phyloP scores from a whole-genome alignment of 2,888 invertebrate species.

The Theretra japonica region DNA sequence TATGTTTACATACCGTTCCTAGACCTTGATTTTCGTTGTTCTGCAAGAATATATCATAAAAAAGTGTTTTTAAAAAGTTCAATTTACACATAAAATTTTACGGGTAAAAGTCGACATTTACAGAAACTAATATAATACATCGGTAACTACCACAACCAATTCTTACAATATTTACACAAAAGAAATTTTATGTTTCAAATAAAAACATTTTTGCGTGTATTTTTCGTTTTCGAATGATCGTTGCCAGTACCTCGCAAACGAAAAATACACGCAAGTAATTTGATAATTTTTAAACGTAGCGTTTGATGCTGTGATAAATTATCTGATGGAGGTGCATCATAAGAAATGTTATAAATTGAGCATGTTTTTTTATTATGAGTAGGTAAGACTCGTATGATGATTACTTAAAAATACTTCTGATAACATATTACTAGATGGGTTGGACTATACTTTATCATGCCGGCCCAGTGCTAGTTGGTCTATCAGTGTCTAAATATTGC shows the following conservation, averaged over 20 bases:
- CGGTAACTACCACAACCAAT: background rate
- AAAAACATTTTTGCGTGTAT: background rate
- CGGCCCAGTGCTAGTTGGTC: no score
- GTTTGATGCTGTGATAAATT: background rate
- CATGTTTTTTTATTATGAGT: background rate
- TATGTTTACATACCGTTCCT: constrained; percentile 55
- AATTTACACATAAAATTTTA: background rate
- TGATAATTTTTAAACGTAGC: background rate
- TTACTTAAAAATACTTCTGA: no score
- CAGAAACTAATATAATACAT: constrained; percentile 6
- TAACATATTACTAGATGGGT: no score
- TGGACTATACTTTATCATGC: no score
- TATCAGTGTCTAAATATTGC: no score
- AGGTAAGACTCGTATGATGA: no score
- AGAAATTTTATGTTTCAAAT: background rate
- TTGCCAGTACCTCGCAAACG: background rate
- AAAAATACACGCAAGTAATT: background rate
- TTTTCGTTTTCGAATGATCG: background rate
- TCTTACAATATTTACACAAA: background rate
- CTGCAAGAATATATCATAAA: constrained; percentile 42
- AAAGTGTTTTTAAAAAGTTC: background rate
- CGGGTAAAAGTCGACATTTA: background rate
- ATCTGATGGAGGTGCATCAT: background rate
- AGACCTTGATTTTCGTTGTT: constrained; percentile 51
- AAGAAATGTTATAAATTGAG: background rate